A percentile compares a stretch with the other conserved stretches of the same genome.
Conservation (phyloP, 2,113 vertebrate genomes). For the Myotis brandtii region DNA sequence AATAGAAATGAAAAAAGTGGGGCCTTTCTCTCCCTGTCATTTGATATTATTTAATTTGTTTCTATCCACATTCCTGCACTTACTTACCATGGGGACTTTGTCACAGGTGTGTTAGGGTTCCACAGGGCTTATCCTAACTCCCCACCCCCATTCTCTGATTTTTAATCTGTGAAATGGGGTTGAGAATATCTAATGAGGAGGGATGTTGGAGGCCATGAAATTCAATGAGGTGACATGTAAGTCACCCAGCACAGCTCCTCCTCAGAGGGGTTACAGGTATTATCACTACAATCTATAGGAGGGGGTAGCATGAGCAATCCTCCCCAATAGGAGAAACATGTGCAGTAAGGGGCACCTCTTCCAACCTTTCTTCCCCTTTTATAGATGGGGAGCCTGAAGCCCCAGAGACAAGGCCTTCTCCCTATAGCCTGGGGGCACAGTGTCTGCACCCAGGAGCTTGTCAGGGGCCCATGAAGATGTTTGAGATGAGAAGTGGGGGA, state of each 20-base stretch:
- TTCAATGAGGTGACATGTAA: fast-evolving
- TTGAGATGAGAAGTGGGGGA: no score
- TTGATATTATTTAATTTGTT: fast-evolving
- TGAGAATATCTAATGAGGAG: neutral
- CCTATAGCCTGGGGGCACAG: no score
- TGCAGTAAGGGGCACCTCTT: no score
- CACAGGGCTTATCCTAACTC: no score
- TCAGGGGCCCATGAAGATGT: neutral
- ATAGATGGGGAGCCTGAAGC: neutral
- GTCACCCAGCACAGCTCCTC: neutral
- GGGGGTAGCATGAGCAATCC: fast-evolving
- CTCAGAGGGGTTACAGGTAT: neutral
- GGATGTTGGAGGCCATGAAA: neutral
- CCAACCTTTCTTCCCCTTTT: neutral
- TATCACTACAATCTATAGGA: neutral
- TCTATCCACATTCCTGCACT: neutral
- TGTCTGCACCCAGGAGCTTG: neutral
- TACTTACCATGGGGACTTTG: neutral
- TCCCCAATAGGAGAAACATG: fast-evolving
- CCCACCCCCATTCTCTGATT: neutral
- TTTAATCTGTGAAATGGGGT: neutral
- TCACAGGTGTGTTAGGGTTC: neutral
- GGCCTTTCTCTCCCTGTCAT: neutral
- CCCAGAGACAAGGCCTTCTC: neutral
- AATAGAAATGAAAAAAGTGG: fast-evolving